These are phyloP conservation scores for Pachyrhynchus sulphureomaculatus DNA, from an alignment of 1,140 invertebrate species.

Conservation along the genomic window DNA sequence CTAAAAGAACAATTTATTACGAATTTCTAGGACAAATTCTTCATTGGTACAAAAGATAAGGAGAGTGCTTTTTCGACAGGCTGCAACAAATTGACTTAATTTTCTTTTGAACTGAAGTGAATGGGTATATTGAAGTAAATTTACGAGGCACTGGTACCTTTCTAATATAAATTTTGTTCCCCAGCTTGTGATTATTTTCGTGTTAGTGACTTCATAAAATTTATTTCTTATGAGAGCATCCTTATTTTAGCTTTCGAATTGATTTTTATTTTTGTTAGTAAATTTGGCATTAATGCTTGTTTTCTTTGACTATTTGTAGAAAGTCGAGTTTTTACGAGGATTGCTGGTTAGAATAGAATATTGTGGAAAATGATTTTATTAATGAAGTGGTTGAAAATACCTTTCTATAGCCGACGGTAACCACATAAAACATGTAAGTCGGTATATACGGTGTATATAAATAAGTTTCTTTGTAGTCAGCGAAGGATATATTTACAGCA, in stretches of 20 bases:
- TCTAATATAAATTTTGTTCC: constrained; percentile 10
- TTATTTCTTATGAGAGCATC: not conserved
- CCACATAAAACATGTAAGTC: too few relatives aligned
- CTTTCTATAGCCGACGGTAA: too few relatives aligned
- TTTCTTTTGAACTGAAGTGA: constrained; percentile 16
- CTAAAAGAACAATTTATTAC: constrained; percentile 40
- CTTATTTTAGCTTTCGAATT: not conserved
- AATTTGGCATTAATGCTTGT: not conserved
- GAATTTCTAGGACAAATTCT: constrained; percentile 14
- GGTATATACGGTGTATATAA: too few relatives aligned
- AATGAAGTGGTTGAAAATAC: too few relatives aligned
- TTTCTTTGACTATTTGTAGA: too few relatives aligned
- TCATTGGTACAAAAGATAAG: constrained; percentile 14
- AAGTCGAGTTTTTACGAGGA: too few relatives aligned
- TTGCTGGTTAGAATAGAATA: too few relatives aligned
- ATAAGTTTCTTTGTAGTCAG: too few relatives aligned
- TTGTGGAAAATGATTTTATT: too few relatives aligned
- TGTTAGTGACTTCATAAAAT: constrained; percentile 13
- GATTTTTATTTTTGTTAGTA: not conserved
- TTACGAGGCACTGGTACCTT: constrained; percentile 10
- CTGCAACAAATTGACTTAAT: constrained; percentile 26
- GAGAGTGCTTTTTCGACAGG: constrained; percentile 13
- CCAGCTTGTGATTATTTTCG: constrained; percentile 11
- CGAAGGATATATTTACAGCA: too few relatives aligned
- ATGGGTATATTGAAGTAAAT: constrained; percentile 15